These are phyloP conservation scores for Tor tambroides DNA, from an alignment of 2,113 vertebrate genomes.

Conservation along the genomic window DNA sequence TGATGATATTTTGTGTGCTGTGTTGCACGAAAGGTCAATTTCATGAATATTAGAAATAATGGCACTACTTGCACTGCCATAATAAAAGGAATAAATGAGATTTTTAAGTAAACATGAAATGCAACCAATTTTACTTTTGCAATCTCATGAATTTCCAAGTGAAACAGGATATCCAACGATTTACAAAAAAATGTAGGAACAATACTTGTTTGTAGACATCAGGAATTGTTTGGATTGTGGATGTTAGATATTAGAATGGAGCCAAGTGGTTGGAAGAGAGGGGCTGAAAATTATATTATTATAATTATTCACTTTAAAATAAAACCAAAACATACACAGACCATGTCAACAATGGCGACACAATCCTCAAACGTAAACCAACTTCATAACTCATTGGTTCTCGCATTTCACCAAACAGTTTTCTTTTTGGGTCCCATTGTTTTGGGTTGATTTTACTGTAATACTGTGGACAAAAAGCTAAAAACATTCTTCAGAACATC, in stretches of 20 bases:
- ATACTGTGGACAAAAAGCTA: background rate
- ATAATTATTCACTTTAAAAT: background rate
- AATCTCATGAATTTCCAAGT: background rate
- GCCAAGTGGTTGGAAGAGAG: background rate
- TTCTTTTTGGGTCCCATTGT: background rate
- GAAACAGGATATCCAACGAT: background rate
- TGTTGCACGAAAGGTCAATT: background rate
- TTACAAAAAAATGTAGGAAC: background rate
- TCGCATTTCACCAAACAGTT: background rate
- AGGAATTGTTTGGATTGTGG: background rate
- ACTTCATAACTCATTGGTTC: background rate
- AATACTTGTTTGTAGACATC: background rate
- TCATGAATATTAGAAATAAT: background rate
- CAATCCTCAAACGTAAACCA: background rate
- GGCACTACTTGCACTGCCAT: background rate
- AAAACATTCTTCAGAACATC: too few species aligned
- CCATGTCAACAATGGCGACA: background rate
- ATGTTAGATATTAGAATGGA: background rate
- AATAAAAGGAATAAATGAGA: background rate
- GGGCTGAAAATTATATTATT: background rate
- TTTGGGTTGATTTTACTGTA: background rate
- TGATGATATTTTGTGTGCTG: conserved; percentile 27
- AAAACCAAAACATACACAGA: background rate
- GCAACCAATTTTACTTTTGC: background rate
- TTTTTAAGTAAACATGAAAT: conserved; percentile 2